Evolutionary conservation across 1,140 invertebrate genomes (phyloP).

Genomic region (Oryzaephilus surinamensis): DNA sequence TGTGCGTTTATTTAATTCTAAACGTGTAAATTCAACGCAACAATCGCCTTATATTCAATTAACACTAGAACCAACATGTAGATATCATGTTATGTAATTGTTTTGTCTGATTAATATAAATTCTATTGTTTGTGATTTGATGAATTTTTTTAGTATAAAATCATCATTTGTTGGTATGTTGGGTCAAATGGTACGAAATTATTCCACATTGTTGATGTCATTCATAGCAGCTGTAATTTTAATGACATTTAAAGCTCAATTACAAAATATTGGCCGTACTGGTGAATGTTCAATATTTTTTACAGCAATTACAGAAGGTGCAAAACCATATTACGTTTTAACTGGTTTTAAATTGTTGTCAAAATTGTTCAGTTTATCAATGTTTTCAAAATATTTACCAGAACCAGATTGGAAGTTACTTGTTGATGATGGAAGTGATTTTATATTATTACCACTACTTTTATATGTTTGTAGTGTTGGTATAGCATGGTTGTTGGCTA

Average conservation of each 20-base stretch:
- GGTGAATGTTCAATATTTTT: slow-evolving; percentile 34
- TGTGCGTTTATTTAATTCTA: slow-evolving; percentile 39
- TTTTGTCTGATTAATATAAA: slow-evolving; percentile 3
- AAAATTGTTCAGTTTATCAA: slow-evolving; percentile 19
- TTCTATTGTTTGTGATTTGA: not conserved
- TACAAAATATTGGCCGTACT: slow-evolving; percentile 19
- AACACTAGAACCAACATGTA: slow-evolving; percentile 47
- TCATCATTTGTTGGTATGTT: slow-evolving; percentile 27
- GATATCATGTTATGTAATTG: slow-evolving; percentile 44
- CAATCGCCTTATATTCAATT: slow-evolving; percentile 39
- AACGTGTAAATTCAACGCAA: slow-evolving; percentile 31
- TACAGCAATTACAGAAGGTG: slow-evolving; percentile 31
- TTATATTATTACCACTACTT: slow-evolving; percentile 33
- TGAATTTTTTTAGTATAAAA: slow-evolving; percentile 25
- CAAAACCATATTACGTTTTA: slow-evolving; percentile 38
- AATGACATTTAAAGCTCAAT: slow-evolving; percentile 34
- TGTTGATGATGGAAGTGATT: slow-evolving; percentile 28
- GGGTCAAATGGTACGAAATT: slow-evolving; percentile 35
- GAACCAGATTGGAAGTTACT: slow-evolving; percentile 25
- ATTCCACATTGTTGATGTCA: slow-evolving; percentile 33
- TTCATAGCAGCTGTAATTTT: slow-evolving; percentile 36
- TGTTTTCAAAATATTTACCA: slow-evolving; percentile 19
- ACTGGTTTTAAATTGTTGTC: slow-evolving; percentile 26
- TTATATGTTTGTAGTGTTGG: slow-evolving; percentile 39
- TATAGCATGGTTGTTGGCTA: slow-evolving; percentile 38